phyloP scores from a whole-genome alignment of 2,113 vertebrate genomes.

The Labrus mixtus region DNA sequence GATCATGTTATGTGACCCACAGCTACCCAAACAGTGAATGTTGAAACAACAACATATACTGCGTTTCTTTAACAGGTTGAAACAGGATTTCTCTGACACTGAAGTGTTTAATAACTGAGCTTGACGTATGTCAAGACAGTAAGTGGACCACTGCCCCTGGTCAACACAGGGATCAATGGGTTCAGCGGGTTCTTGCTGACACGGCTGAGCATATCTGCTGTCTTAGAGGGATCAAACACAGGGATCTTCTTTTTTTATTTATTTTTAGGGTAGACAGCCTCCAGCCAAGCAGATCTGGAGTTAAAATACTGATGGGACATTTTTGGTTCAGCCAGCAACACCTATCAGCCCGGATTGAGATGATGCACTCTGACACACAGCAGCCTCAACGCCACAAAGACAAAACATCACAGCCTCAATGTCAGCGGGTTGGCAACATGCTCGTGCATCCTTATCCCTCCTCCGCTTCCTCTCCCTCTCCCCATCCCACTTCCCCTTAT shows the following conservation, averaged over 20 bases:
- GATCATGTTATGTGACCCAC: too few relatives aligned
- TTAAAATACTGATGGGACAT: neutral
- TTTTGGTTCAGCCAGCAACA: neutral
- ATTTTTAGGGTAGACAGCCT: neutral
- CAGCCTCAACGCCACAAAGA: slow-evolving; percentile 6
- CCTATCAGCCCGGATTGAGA: neutral
- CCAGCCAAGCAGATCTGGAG: neutral
- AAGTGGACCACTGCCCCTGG: too few relatives aligned
- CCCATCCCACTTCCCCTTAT: too few relatives aligned
- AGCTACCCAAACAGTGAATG: too few relatives aligned
- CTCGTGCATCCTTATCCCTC: slow-evolving; percentile 5
- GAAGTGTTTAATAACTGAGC: too few relatives aligned
- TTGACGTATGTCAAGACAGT: too few relatives aligned
- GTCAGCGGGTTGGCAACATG: neutral
- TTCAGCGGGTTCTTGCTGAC: neutral
- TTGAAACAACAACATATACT: too few relatives aligned
- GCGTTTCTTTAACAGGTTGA: too few relatives aligned
- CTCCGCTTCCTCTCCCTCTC: neutral
- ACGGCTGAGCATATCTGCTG: neutral
- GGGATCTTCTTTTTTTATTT: neutral
- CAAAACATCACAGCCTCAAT: slow-evolving; percentile 17
- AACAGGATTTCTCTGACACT: too few relatives aligned
- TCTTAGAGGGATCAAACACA: neutral
- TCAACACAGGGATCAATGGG: neutral
- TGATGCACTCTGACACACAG: slow-evolving; percentile 4